Evolutionary conservation across 2,888 invertebrate species (phyloP), one percentile per base, ranked within the genome.

Genomic region (Drosophila pseudotakahashii): DNA sequence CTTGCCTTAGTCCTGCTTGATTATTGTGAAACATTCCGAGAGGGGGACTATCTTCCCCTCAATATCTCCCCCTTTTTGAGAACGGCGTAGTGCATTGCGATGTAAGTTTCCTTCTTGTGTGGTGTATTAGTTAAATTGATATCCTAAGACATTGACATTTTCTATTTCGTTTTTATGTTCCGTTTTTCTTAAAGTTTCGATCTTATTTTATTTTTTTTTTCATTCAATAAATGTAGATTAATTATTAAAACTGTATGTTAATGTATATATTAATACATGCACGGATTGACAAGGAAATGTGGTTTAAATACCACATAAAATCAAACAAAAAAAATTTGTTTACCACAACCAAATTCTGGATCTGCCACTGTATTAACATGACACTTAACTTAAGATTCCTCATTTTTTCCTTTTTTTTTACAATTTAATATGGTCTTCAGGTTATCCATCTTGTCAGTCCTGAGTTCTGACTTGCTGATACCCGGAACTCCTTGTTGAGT

Each of bases 81-180:
- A 37, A 30, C 34, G 36, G 42, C 30, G 7, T 34, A 37, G 7
- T 47, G 57, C 36, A 53, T 39, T 66, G 32, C 44, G 10, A 41
- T 50, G 14, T 42, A 36, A 37, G 26, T 26, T 41, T 41, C 1
- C 16, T 57, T 37, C n/a, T 10, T 32, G 50, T 58, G 69, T 72
- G 80, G 77, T 83, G 67, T 80, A 83, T 84, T 88, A 82, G 83
- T 80, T 83, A 67, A 81, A 86, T 88, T 88, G 78, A 84, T 83
- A 60, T 68, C 51, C 62, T 19, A 34, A 11, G 30, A 30, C 26
- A 6, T 26, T 6, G 26, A 26, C 26, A 6, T 26, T 26, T 5
- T 26, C 6, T 14, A 9, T 16, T 1, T 0, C 7, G 14, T 1
- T 16, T 14, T 14, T 39, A 14, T 19, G 10, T 42, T 26, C 26